Evolutionary conservation across 2,888 invertebrate species (phyloP).

Genomic region (Xestia c-nigrum): DNA sequence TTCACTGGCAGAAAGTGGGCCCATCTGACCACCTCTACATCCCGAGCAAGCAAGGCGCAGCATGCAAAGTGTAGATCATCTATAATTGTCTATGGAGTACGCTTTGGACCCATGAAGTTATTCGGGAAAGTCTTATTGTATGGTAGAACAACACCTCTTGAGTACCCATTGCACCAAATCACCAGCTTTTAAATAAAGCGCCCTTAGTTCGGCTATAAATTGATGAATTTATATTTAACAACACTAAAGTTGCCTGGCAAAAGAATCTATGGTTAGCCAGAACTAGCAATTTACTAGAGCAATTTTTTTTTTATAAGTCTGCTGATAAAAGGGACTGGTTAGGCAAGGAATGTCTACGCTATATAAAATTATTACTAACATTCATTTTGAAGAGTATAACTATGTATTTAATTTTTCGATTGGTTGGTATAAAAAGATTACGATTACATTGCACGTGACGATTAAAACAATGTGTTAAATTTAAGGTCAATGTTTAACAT

Average conservation of each 20-base stretch:
- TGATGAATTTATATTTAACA: background rate
- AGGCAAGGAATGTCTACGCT: constrained; percentile 18
- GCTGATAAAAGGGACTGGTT: constrained; percentile 22
- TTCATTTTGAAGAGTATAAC: constrained; percentile 8
- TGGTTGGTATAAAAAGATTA: constrained; percentile 17
- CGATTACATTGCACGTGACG: constrained; percentile 24
- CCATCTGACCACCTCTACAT: constrained; percentile 87
- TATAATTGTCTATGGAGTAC: constrained; percentile 43
- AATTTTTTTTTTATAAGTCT: constrained; percentile 31
- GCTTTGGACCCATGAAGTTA: constrained; percentile 61
- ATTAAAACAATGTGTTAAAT: constrained; percentile 31
- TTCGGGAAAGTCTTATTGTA: constrained; percentile 14
- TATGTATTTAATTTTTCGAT: constrained; percentile 44
- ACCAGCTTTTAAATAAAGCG: constrained; percentile 21
- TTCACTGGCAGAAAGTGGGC: constrained; percentile 86
- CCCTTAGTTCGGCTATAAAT: background rate
- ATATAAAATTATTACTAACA: constrained; percentile 1
- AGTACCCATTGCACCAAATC: constrained; percentile 19
- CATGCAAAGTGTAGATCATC: constrained; percentile 70
- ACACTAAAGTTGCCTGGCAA: background rate
- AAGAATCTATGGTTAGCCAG: background rate
- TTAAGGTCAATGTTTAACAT: constrained; percentile 39
- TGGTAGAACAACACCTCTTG: constrained; percentile 17
- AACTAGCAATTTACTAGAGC: constrained; percentile 13
- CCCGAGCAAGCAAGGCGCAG: constrained; percentile 72